Evolutionary conservation across 2,797 vertebrate species (phyloP).

Genomic region (Thunnus albacares): DNA sequence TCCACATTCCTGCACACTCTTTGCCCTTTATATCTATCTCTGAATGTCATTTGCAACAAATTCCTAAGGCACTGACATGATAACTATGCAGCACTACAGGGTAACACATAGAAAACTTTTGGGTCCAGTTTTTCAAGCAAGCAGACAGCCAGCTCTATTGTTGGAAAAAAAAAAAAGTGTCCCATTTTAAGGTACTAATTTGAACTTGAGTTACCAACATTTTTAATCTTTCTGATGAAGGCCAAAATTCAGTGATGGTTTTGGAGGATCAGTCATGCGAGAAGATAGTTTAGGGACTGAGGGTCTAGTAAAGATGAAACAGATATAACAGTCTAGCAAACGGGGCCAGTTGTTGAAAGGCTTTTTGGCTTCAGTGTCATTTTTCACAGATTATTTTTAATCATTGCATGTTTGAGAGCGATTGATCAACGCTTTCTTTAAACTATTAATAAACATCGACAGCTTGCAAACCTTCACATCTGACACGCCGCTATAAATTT

Average conservation of each 20-base stretch:
- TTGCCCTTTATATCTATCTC: slow-evolving; percentile 46
- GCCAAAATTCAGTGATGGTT: background rate
- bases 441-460: slow-evolving; percentile 54
- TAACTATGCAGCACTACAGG: slow-evolving; percentile 16
- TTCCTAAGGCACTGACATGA: slow-evolving; percentile 26
- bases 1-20: slow-evolving; percentile 15
- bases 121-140: slow-evolving; percentile 37
- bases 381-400: slow-evolving; percentile 33
- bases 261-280: background rate
- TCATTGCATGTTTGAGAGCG: slow-evolving; percentile 28
- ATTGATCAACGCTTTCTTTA: slow-evolving; percentile 53
- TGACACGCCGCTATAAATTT: slow-evolving; percentile 40
- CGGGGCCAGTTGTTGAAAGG: background rate
- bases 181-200: slow-evolving; percentile 8
- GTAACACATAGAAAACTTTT: slow-evolving; percentile 21
- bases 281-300: background rate
- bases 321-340: background rate
- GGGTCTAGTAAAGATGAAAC: slow-evolving; percentile 7
- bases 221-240: background rate
- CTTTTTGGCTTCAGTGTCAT: slow-evolving; percentile 20
- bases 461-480: slow-evolving; percentile 40
- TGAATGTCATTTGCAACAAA: slow-evolving; percentile 40
- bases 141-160: slow-evolving; percentile 25
- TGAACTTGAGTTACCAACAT: background rate
- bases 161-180: background rate